Base-by-base conservation (phyloP, 1,140 invertebrate species). In the Drosophila nigromelanica region DNA sequence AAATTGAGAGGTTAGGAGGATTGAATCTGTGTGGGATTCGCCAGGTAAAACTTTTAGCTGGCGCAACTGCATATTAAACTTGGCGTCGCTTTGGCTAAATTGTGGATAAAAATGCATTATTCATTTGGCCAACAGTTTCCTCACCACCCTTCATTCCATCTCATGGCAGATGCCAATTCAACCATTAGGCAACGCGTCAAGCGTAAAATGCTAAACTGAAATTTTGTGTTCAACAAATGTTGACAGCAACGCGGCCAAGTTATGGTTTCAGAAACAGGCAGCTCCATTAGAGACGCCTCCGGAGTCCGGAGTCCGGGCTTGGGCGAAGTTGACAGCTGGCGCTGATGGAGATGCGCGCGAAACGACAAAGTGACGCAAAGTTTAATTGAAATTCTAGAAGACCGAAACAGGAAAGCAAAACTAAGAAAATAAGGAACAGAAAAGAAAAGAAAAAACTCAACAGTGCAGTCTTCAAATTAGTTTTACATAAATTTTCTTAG, bases 201-300 rank as follows among this genome's bases (percentile, higher is more conserved):
- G 82, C 81, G 82, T 87, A 87, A 86, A 86, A 86, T 86, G 74
- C 81, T 87, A 87, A 86, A 81, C 81, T 87, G 78, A 86, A 86
- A 86, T 86, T 86, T 78, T 82, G 78, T 86, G 82, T 86, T 86
- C 55, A 82, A 86, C 78, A 78, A 86, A 86, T 86, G 82, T 86
- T 86, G 82, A 87, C 82, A 86, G 82, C 64, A 59, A 71, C 69
- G 56, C 73, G 59, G 51, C 69, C 52, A 66, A 77, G 62, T 73
- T 68, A 40, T 12, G 55, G 37, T 33, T 35, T 15, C 55, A 30
- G 27, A 47, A 51, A 42, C 33, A 66, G 60, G 37, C 60, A 68
- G 62, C 80, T 76, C 76, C 74, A 82, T 82, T 76, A 70, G 78
- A 69, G 74, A 54, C 75, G 63, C 35, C 27, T 60, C 15, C 5